Evolutionary conservation across 2,113 vertebrate species (phyloP).

Genomic region (Aptenodytes forsteri): DNA sequence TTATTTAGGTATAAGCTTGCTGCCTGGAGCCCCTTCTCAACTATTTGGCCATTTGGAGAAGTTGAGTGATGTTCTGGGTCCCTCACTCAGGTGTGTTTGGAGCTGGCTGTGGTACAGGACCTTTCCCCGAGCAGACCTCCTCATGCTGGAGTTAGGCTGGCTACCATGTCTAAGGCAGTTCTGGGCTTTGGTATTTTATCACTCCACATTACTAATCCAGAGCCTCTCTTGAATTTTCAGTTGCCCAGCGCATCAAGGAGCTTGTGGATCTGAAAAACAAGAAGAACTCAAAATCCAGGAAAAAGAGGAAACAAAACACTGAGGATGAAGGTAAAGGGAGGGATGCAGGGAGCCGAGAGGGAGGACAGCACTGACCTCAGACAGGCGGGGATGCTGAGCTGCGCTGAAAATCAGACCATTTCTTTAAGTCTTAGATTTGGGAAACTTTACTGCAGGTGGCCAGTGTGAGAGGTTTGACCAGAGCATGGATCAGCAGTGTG

Average conservation of each 20-base stretch:
- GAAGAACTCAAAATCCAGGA: conserved; percentile 91
- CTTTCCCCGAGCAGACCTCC: background rate
- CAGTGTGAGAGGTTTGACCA: background rate
- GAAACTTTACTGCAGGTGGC: background rate
- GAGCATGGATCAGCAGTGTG: background rate
- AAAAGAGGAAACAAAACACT: conserved; percentile 89
- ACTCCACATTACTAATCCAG: background rate
- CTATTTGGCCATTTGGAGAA: background rate
- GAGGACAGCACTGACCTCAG: background rate
- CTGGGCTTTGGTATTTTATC: background rate
- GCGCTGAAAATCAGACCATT: background rate
- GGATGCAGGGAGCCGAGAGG: background rate
- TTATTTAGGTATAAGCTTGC: background rate
- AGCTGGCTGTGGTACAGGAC: background rate
- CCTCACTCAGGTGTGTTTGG: background rate
- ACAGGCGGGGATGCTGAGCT: background rate
- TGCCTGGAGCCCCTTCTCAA: background rate
- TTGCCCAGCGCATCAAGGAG: conserved; percentile 86
- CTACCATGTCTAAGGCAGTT: background rate
- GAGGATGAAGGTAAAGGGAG: conserved; percentile 81
- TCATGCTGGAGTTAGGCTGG: background rate
- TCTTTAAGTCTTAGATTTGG: background rate
- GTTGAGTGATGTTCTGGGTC: background rate
- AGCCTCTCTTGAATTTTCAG: conserved; percentile 60
- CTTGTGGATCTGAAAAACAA: conserved; percentile 87